phyloP scores from a whole-genome alignment of 2,797 vertebrate genomes.

The Protosalanx chinensis region DNA sequence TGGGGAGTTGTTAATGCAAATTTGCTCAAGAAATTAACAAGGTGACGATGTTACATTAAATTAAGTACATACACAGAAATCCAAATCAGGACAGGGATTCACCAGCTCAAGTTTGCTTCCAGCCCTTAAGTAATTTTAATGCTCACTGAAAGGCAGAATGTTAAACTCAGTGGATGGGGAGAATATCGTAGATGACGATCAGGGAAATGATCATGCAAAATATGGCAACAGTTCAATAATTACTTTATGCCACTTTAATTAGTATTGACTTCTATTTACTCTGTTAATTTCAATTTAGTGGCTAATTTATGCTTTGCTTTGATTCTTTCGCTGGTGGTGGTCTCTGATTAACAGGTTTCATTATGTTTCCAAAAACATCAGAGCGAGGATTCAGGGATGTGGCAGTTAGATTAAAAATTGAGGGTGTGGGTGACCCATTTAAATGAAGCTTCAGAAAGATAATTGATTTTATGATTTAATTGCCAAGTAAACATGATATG shows the following conservation, averaged over 20 bases:
- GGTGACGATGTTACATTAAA: slow-evolving; percentile 45
- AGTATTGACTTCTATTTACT: slow-evolving; percentile 47
- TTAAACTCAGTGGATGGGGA: slow-evolving; percentile 63
- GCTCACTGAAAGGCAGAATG: slow-evolving; percentile 63
- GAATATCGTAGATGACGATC: slow-evolving; percentile 65
- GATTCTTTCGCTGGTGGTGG: slow-evolving; percentile 46
- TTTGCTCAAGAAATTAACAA: slow-evolving; percentile 42
- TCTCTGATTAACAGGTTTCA: slow-evolving; percentile 30
- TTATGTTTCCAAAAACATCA: slow-evolving; percentile 48
- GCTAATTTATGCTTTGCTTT: slow-evolving; percentile 36
- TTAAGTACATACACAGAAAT: slow-evolving; percentile 48
- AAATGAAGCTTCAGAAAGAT: slow-evolving; percentile 45
- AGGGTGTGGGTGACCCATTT: slow-evolving; percentile 49
- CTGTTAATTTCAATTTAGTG: slow-evolving; percentile 46
- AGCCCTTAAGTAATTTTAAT: slow-evolving; percentile 60
- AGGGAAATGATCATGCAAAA: slow-evolving; percentile 65
- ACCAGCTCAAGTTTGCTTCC: slow-evolving; percentile 52
- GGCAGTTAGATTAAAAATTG: slow-evolving; percentile 55
- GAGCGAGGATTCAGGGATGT: slow-evolving; percentile 47
- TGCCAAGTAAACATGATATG: slow-evolving; percentile 66
- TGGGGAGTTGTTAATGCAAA: slow-evolving; percentile 37
- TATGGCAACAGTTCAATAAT: slow-evolving; percentile 65
- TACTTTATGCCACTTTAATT: slow-evolving; percentile 71
- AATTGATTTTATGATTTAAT: slow-evolving; percentile 66
- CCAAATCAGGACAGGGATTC: slow-evolving; percentile 60